Evolutionary conservation across 2,113 vertebrate species (phyloP).

Genomic region (Datnioides undecimradiatus): DNA sequence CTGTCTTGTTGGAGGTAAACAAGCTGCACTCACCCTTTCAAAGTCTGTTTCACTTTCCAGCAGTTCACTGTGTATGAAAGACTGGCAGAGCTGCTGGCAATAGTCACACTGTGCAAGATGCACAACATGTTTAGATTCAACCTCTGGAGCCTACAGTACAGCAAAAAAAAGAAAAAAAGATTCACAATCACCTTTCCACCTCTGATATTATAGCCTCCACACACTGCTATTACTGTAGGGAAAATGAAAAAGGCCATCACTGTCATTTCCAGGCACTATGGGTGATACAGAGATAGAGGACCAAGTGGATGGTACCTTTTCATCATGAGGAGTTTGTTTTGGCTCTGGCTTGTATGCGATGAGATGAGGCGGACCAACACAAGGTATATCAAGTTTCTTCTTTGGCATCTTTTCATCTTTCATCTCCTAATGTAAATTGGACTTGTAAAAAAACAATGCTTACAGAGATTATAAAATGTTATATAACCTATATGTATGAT

Average conservation of each 20-base stretch:
- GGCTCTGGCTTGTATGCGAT: conserved; percentile 46
- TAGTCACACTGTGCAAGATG: conserved; percentile 51
- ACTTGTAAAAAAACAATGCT: background rate
- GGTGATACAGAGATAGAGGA: conserved; percentile 42
- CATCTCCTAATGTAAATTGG: conserved; percentile 8
- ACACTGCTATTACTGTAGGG: conserved; percentile 58
- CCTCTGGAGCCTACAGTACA: conserved; percentile 52
- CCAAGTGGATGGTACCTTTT: conserved; percentile 38
- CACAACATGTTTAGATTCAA: conserved; percentile 57
- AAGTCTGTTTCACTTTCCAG: conserved; percentile 42
- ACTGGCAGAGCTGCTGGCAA: conserved; percentile 65
- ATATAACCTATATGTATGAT: background rate
- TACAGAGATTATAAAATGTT: background rate
- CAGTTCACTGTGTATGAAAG: conserved; percentile 32
- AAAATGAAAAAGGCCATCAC: conserved; percentile 63
- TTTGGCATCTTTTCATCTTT: conserved; percentile 6
- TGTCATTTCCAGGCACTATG: conserved; percentile 54
- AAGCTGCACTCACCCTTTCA: conserved; percentile 51
- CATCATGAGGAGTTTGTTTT: conserved; percentile 49
- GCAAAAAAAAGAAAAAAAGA: conserved; percentile 44
- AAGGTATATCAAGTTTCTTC: background rate
- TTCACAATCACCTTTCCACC: conserved; percentile 64
- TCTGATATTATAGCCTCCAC: conserved; percentile 64
- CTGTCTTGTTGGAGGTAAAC: conserved; percentile 28
- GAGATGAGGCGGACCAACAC: conserved; percentile 31